Conservation (phyloP, 92 coral and sea anemone genomes). For the Plumapathes pennacea region DNA sequence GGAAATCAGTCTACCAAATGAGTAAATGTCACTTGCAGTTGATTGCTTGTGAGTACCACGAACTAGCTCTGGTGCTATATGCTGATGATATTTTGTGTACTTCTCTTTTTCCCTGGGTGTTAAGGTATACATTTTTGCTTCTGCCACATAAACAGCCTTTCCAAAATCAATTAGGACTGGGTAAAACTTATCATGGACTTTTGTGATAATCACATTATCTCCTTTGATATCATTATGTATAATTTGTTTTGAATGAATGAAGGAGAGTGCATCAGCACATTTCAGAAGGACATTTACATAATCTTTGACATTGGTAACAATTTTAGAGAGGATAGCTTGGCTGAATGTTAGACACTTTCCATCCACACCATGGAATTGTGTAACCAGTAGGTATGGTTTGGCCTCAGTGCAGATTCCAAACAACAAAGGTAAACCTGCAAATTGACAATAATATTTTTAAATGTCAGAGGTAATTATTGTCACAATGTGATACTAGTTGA, state of each 20-base stretch:
- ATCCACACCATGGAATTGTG: constrained; percentile 42
- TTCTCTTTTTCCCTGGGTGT: constrained; percentile 31
- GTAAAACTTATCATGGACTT: constrained; percentile 1
- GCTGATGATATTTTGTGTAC: constrained; percentile 39
- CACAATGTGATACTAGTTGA: too few relatives aligned
- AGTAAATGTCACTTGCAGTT: constrained; percentile 59
- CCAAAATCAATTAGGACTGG: constrained; percentile 58
- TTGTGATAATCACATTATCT: constrained; percentile 40
- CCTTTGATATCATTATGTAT: constrained; percentile 61
- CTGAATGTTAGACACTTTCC: constrained; percentile 29
- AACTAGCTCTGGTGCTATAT: constrained; percentile 55
- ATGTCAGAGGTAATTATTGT: too few relatives aligned
- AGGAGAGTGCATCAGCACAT: constrained; percentile 36
- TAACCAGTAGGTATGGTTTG: constrained; percentile 36
- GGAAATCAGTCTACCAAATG: constrained; percentile 51
- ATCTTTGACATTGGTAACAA: not conserved
- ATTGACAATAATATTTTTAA: not conserved
- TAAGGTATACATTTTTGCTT: constrained; percentile 24
- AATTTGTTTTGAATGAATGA: constrained; percentile 25
- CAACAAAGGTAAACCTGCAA: constrained; percentile 40
- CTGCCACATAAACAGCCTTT: constrained; percentile 8
- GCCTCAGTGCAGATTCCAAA: constrained; percentile 36
- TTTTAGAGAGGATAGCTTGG: not conserved
- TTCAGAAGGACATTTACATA: constrained; percentile 28
- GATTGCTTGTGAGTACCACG: constrained; percentile 54